Base-by-base conservation (phyloP, 2,797 vertebrate genomes). In the Poeciliopsis paucimaculata region DNA sequence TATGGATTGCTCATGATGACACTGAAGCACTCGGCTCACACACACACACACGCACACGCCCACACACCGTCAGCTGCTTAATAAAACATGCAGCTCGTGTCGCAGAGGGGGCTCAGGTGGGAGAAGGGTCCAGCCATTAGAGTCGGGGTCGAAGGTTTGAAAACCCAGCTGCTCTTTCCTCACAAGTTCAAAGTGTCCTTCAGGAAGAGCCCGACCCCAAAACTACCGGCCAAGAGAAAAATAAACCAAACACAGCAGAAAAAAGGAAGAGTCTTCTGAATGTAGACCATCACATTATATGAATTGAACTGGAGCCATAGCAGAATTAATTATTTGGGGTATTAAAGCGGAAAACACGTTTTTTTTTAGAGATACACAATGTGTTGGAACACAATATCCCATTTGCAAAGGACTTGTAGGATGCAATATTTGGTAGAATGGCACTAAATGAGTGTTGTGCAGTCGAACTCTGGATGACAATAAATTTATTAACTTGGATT, bases 131-230 rank as follows among this genome's bases (percentile, higher is more conserved):
- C 10, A 5, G 60, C 34, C 53, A 64, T 75, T 78, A 53, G 36
- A 62, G 73, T 62, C 15, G 23, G 36, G 77, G 55, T 82, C 45
- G 70, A 31, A 72, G 39, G 73, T 76, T 45, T 64, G 73, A 53
- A 76, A 55, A 39, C 62, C 39, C 62, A 71, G 78, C 73, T 80
- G 71, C 68, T 73, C 71, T 78, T 62, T 66, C 43, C 23, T 68
- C 76, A 8, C 16, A 28, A 66, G 47, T 31, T 5, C 23, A 74
- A 70, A 28, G 49, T 5, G 28, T 47, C 77, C 77, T 78, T 78
- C 43, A 78, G 66, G 4, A 11, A 47, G 34, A 62, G 23, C 31
- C n/a, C 3, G 34, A n/a, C 41, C 70, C 20, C 5, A 12, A 1
- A 34, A 43, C 5, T 1, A 41, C 72, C 18, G 5, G 10, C 31